Conservation (phyloP, 2,113 vertebrate genomes). For the Crotalus tigris region DNA sequence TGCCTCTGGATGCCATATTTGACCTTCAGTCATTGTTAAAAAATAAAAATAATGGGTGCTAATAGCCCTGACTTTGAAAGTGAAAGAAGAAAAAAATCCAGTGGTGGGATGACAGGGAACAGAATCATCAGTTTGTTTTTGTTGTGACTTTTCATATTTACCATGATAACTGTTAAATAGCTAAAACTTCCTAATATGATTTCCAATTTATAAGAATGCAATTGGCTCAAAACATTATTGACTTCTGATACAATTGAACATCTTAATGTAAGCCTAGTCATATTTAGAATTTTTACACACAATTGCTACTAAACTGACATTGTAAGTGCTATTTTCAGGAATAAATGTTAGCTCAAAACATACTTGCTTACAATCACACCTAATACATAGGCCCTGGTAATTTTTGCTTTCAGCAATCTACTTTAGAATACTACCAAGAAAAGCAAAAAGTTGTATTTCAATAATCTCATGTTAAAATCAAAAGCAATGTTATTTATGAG, state of each 20-base stretch:
- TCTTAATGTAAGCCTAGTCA: slow-evolving; percentile 1
- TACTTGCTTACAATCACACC: background rate
- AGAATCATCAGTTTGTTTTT: background rate
- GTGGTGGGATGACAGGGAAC: background rate
- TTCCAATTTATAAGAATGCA: background rate
- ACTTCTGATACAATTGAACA: background rate
- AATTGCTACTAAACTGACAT: background rate
- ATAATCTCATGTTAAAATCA: background rate
- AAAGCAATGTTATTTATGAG: background rate
- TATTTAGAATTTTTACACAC: background rate
- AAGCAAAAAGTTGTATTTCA: background rate
- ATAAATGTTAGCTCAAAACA: background rate
- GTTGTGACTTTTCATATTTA: background rate
- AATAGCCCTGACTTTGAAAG: background rate
- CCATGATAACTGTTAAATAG: background rate
- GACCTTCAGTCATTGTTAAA: background rate
- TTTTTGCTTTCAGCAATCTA: background rate
- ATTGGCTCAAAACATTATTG: background rate
- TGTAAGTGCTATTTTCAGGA: background rate
- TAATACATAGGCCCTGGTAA: background rate
- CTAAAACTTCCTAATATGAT: background rate
- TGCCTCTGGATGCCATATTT: background rate
- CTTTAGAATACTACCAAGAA: background rate
- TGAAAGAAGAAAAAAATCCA: background rate
- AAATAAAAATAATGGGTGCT: background rate